Conservation (phyloP, 2,888 invertebrate species). For the Drosophila paramelanica region DNA sequence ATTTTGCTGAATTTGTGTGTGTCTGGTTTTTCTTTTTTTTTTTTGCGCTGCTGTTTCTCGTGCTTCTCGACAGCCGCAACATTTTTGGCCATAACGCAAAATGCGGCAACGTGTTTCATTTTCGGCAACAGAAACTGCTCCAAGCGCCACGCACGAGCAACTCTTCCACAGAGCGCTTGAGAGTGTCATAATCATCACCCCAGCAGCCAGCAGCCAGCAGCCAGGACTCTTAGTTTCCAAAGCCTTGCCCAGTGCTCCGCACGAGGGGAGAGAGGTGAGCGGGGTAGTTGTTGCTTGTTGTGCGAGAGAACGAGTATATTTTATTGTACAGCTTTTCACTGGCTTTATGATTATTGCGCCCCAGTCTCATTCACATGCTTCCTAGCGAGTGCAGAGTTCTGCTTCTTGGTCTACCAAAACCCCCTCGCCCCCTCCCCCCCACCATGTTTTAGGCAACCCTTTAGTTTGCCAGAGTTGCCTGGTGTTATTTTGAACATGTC, state of each 20-base stretch:
- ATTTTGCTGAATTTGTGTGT: background rate
- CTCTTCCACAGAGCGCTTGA: conserved; percentile 35
- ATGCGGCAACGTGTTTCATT: conserved; percentile 57
- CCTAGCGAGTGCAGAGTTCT: conserved; percentile 15
- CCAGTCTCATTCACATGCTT: conserved; percentile 48
- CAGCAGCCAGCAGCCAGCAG: conserved; percentile 6
- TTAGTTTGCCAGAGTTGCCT: conserved; percentile 10
- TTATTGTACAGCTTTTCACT: conserved; percentile 70
- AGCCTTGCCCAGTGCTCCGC: background rate
- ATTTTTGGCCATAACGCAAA: conserved; percentile 46
- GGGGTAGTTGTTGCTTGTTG: conserved; percentile 1
- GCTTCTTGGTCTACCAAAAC: no score
- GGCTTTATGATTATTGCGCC: conserved; percentile 73
- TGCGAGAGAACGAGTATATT: conserved; percentile 37
- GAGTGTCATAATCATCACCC: conserved; percentile 65
- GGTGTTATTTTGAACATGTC: conserved; percentile 31
- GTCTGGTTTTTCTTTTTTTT: background rate
- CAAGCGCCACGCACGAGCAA: conserved; percentile 51
- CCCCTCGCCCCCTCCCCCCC: background rate
- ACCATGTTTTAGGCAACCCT: background rate
- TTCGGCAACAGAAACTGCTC: conserved; percentile 18
- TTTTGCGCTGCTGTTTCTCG: conserved; percentile 16
- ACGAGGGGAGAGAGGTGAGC: background rate
- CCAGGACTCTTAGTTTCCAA: conserved; percentile 9
- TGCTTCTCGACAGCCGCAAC: conserved; percentile 51